phyloP scores from a whole-genome alignment of 2,797 vertebrate species.

The Chaetodon trifasciatus region DNA sequence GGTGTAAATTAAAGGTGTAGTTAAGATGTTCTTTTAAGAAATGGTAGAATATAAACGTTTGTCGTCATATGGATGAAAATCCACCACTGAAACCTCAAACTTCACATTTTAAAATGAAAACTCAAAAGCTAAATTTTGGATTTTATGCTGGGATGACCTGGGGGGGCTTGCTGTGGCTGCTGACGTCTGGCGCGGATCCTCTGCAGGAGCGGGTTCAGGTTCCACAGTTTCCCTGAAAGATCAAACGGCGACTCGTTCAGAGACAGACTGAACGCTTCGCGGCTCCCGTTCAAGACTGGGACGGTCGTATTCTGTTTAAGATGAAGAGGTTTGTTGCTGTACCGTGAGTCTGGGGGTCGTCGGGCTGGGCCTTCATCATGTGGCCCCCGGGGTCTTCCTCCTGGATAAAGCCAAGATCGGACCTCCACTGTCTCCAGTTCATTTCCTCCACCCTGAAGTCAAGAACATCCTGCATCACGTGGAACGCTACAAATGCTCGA shows the following conservation, averaged over 20 bases:
- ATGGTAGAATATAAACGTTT: no score
- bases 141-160: background rate
- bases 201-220: constrained; percentile 23
- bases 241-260: background rate
- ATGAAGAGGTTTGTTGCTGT: background rate
- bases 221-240: constrained; percentile 63
- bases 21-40: background rate
- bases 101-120: background rate
- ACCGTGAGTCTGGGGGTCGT: background rate
- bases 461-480: background rate
- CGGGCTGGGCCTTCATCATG: background rate
- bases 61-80: no score
- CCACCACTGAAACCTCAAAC: background rate
- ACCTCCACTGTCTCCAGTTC: constrained; percentile 91
- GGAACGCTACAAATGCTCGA: no score
- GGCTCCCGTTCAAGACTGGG: no score
- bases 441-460: constrained; percentile 88
- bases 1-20: background rate
- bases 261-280: background rate
- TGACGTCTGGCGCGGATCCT: constrained; percentile 21
- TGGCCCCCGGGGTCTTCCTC: constrained; percentile 87
- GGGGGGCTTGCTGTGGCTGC: background rate
- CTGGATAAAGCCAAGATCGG: constrained; percentile 85
- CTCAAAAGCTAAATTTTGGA: background rate
- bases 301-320: background rate